These are phyloP conservation scores for Axis porcinus DNA, from an alignment of 2,113 vertebrate species.

Conservation along the genomic window DNA sequence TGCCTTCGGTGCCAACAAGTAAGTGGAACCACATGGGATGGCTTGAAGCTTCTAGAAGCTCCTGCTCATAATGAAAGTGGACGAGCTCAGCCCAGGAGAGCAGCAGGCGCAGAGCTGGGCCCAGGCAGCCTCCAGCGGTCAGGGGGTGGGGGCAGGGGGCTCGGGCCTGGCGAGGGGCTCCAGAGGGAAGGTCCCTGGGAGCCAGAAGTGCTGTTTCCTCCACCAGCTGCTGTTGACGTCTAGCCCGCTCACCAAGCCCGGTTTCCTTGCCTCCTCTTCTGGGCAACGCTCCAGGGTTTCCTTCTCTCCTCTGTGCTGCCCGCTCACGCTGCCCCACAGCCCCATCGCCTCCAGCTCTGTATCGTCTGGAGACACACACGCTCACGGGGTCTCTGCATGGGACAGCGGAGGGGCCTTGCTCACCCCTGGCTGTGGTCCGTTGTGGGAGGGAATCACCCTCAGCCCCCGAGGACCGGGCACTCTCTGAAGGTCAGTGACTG, in stretches of 20 bases:
- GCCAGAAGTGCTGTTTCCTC: neutral
- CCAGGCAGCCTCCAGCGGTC: neutral
- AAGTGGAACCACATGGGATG: neutral
- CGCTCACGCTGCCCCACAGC: fast-evolving
- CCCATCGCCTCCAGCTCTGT: neutral
- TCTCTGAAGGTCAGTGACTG: neutral
- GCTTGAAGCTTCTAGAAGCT: neutral
- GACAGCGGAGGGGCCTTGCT: neutral
- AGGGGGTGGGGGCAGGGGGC: neutral
- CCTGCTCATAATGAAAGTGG: neutral
- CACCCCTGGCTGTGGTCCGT: neutral
- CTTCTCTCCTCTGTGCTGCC: too few relatives aligned
- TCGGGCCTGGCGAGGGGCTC: neutral
- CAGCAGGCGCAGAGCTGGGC: neutral
- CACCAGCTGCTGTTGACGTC: neutral
- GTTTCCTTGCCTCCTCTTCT: neutral
- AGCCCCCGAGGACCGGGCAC: fast-evolving
- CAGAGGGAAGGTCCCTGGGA: fast-evolving
- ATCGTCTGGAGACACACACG: neutral
- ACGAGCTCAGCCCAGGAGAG: neutral
- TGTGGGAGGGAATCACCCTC: neutral
- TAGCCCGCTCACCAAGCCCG: neutral
- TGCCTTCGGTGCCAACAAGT: neutral
- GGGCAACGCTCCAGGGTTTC: neutral
- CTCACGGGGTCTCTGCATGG: neutral